phyloP scores from a whole-genome alignment of 2,113 vertebrate genomes.

The Rissa tridactyla region DNA sequence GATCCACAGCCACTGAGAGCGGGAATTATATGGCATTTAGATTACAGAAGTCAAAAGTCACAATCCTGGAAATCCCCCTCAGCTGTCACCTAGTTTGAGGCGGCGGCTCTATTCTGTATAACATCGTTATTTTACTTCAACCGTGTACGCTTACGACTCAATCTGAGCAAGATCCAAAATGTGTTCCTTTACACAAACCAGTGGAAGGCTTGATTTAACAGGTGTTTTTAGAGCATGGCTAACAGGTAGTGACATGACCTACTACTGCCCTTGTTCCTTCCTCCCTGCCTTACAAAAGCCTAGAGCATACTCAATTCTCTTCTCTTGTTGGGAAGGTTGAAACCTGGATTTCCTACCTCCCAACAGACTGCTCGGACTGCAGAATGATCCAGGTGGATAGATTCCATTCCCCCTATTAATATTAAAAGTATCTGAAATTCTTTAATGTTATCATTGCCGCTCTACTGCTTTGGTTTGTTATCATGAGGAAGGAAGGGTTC shows the following conservation, averaged over 20 bases:
- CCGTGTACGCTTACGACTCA: rapidly evolving
- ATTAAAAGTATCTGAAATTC: not conserved
- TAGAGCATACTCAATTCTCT: not conserved
- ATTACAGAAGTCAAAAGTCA: not conserved
- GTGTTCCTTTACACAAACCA: not conserved
- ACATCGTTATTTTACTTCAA: not conserved
- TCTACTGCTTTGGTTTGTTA: not conserved
- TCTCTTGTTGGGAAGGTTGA: not conserved
- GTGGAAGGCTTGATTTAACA: not conserved
- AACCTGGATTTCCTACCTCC: not conserved
- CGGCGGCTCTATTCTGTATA: not conserved
- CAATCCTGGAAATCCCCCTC: not conserved
- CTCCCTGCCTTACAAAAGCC: not conserved
- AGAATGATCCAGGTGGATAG: not conserved
- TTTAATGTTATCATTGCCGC: not conserved
- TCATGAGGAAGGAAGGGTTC: not conserved
- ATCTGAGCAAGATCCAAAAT: not conserved
- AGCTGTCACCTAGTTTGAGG: not conserved
- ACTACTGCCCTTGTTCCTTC: not conserved
- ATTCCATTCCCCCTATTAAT: not conserved
- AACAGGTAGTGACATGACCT: not conserved
- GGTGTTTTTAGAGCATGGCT: not conserved
- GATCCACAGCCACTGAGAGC: not conserved
- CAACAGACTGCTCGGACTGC: not conserved
- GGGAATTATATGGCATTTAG: not conserved